These are phyloP conservation scores for Palloptera scutellata DNA, from an alignment of 2,888 invertebrate genomes.

Conservation along the genomic window DNA sequence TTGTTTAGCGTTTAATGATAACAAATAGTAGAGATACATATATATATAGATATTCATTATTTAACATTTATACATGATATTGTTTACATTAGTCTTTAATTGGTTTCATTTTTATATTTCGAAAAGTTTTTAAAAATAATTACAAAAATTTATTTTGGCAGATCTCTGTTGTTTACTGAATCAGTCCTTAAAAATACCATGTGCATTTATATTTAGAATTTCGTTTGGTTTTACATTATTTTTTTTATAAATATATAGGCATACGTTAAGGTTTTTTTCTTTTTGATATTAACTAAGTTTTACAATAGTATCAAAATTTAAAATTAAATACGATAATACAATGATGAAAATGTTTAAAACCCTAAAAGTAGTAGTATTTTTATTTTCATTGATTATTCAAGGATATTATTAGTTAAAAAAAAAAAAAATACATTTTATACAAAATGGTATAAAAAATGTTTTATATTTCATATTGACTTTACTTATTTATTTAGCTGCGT, in stretches of 20 bases:
- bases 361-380: too few species aligned
- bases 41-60: background rate
- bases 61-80: background rate
- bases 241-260: background rate
- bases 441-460: too few species aligned
- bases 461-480: background rate
- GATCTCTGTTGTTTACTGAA: slow-evolving; percentile 1
- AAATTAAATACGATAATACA: too few species aligned
- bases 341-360: too few species aligned
- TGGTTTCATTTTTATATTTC: background rate
- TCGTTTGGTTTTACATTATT: background rate
- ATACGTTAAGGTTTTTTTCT: too few species aligned
- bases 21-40: slow-evolving; percentile 16
- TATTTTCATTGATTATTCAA: too few species aligned
- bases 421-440: too few species aligned
- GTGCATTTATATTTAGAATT: background rate
- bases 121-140: background rate
- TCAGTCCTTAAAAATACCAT: slow-evolving; percentile 13
- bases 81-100: background rate
- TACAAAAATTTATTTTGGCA: slow-evolving; percentile 17
- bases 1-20: slow-evolving; percentile 8
- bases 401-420: too few species aligned
- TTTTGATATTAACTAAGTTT: too few species aligned
- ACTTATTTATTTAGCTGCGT: background rate
- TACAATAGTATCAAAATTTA: too few species aligned